Evolutionary conservation across 2,888 invertebrate species (phyloP), one percentile per base, ranked within the genome.

Genomic region (Drosophila bunnanda): DNA sequence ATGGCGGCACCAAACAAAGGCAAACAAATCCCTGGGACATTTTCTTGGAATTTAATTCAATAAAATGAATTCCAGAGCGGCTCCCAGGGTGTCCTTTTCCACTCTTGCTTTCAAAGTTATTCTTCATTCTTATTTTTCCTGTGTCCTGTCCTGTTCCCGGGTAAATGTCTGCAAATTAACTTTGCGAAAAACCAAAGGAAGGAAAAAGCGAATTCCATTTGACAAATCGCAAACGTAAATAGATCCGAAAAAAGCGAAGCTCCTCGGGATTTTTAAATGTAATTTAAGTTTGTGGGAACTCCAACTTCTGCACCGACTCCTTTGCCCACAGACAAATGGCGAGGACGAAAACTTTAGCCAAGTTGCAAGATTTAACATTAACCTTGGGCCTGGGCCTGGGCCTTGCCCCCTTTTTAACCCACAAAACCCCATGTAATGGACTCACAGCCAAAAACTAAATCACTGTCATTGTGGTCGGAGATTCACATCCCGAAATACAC

Each of bases 401-500:
- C 25, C 25, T 10, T 20, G 5, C 15, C 30, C 5, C 54, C 46
- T 15, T 15, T 46, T 39, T 41, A 22, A 46, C 53, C 71, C 72
- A 32, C 46, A 50, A 50, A 72, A 66, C 68, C 76, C 48, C 58
- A 69, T 85, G 68, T 83, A 83, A 83, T 83, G 68, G 83, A 83
- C 86, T 83, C 75, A 71, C 67, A 76, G 87, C 89, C 87, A 79
- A 87, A 89, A 89, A 84, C 85, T 85, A 85, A 85, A 85, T 85
- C 85, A 85, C 89, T 85, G 85, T 85, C 85, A 82, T 69, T 81
- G 85, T 53, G 89, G 88, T 88, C 52, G 52, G 70, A 78, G 76
- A 83, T 69, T 80, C 79, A 52, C 69, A 77, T 48, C 66, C 65
- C 68, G 58, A 60, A 59, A 60, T 39, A 39, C 66, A 39, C 66